Evolutionary conservation across 2,113 vertebrate genomes (phyloP), one percentile per base, ranked within the genome.

Genomic region (Scomber scombrus): DNA sequence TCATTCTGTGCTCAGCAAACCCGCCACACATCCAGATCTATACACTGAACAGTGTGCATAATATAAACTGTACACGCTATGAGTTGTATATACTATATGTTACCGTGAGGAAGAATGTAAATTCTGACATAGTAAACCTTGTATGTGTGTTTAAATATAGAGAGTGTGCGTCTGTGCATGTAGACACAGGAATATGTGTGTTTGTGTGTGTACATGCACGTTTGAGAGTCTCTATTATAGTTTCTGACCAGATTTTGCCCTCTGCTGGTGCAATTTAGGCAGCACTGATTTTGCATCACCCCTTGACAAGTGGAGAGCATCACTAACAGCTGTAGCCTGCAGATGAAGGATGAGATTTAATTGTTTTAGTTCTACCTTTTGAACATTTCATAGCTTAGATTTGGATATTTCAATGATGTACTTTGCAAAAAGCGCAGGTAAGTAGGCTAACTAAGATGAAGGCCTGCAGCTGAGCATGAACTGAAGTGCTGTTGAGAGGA

Each of bases 231-330:
- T 66, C 49, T 19, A 71, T 71, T 84, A 58, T 67, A 85, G 89
- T 91, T 90, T 88, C 75, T 92, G 86, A 92, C 90, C 89, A 90
- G 60, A 93, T 93, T 94, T 94, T 94, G 94, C 95, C 95, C 94
- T 91, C 94, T 95, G 88, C 89, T 95, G 95, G 95, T 84, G 43
- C 45, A 81, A 26, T 51, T 54, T 68, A 81, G 67, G 74, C 64
- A 86, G 86, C 76, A 85, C 79, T 80, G 51, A 52, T 81, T 58
- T 64, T 65, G 57, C 68, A 18, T 56, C 76, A 14, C n/a, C 26
- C 7, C 14, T 43, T 5, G 3, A 68, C 81, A 49, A 81, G 61
- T 70, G 65, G 69, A 69, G 56, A 63, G 64, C 52, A 66, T 61
- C 62, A 19, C 63, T 16, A 40, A 65, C 31, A 65, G 66, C 46